Evolutionary conservation across 2,113 vertebrate species (phyloP), one percentile per base, ranked within the genome.

Genomic region (Amphiprion ocellaris): DNA sequence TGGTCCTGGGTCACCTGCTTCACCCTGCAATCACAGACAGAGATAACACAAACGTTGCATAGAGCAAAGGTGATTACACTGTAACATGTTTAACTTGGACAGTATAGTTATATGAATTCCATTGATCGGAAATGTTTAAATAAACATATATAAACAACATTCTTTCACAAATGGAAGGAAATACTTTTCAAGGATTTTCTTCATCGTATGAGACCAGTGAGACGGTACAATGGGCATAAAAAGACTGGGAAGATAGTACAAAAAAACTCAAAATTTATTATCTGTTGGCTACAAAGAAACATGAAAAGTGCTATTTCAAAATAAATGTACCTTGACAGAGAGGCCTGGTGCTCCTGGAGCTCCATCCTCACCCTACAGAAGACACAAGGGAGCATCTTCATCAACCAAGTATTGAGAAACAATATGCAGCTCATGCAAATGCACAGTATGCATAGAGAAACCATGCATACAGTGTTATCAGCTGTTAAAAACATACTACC

Each of bases 351-450:
- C 50, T 52, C 95, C 95, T 1, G 23, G 54, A 24, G 61, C 67
- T 26, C 96, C 95, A 44, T 91, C 90, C 49, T 92, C 91, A 74
- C 95, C 95, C 95, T 95, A 11, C 16, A 87, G 21, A 44, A 77
- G n/a, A 84, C 24, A 79, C 16, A 23, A 46, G 4, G 21, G 4
- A 58, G n/a, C 5, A 63, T 24, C 7, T 44, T 66, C 5, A 69
- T 15, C 9, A 9, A 52, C 62, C 61, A 4, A 66, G 53, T 30
- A 26, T 6, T 33, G 30, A 39, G 10, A 12, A 41, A 10, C 14
- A 58, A 46, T 68, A 14, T 2, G 17, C 14, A 1, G 17, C 52
- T 28, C 10, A 23, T 44, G 52, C 14, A n/a, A 2, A 12, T 0
- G 12, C 5, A 7, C 5, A 8, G 1, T 41, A n/a, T 21, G 71